Base-by-base conservation (phyloP, 2,113 vertebrate genomes). In the Proterorhinus semilunaris region DNA sequence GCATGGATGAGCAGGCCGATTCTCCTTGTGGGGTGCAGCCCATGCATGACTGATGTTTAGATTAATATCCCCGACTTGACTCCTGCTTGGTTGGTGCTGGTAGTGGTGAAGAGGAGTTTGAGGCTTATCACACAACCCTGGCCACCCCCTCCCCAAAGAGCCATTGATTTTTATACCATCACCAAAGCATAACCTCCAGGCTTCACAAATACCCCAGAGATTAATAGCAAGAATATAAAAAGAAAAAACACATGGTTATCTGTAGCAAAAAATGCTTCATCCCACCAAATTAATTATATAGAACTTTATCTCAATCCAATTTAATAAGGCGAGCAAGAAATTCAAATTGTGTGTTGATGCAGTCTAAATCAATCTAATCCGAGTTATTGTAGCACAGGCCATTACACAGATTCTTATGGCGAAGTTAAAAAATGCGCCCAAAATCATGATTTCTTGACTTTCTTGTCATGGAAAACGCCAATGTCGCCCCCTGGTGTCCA, bases 1-100 rank as follows among this genome's bases (percentile, higher is more conserved):
- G 77, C 82, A 89, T 72, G 87, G 90, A 86, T 90, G 90, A 89
- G 82, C 87, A 83, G 21, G 71, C 81, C 80, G 68, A 88, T 84
- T 89, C 89, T 90, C 85, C 89, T 90, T n/a, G 44, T 87, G 88
- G 90, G 87, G 86, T 89, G 81, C 82, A 88, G 78, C 75, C 78
- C 85, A 91, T 84, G 87, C 91, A 91, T 91, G 87, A 89, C 87
- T 87, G 89, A 91, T 89, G 85, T 83, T 86, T 78, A 81, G 86
- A 85, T 88, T 90, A 88, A 86, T 86, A 89, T 85, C 82, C 89
- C 86, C 86, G 87, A 90, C 80, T 84, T 84, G 82, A 87, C 81
- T 91, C 85, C 46, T 79, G 51, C 71, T 87, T 81, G 48, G 79
- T 36, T 51, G 8, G 77, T 79, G 7, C 75, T 76, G 70, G 27